Evolutionary conservation across 2,797 vertebrate species (phyloP).

Genomic region (Liasis olivaceus): DNA sequence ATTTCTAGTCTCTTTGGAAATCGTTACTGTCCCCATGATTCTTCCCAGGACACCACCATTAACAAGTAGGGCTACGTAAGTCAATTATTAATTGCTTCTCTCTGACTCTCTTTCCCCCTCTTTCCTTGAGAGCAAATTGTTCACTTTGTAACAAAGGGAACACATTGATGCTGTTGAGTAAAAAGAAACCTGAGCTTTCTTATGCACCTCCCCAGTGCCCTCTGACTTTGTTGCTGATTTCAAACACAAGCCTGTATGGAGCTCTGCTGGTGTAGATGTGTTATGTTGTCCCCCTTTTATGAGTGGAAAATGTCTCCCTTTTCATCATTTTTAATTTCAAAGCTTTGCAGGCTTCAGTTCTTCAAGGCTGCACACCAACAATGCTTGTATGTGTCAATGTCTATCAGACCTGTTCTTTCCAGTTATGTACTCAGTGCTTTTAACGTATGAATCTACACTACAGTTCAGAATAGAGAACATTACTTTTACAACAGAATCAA

Average conservation of each 20-base stretch:
- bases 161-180: conserved; percentile 38
- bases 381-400: neutral
- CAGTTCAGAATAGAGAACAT: neutral
- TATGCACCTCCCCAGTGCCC: conserved; percentile 24
- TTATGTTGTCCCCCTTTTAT: conserved; percentile 44
- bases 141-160: conserved; percentile 10
- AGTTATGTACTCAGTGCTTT: neutral
- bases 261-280: conserved; percentile 44
- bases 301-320: conserved; percentile 53
- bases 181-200: conserved; percentile 45
- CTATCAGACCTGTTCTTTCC: neutral
- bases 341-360: conserved; percentile 40
- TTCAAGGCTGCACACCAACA: conserved; percentile 47
- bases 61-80: conserved; percentile 34
- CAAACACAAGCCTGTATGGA: conserved; percentile 54
- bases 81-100: conserved; percentile 48
- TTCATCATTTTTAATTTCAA: conserved; percentile 68
- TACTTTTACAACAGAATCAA: neutral
- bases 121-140: conserved; percentile 42
- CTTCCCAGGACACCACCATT: conserved; percentile 52
- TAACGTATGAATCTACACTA: neutral
- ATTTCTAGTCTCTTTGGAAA: conserved; percentile 25
- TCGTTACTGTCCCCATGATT: conserved; percentile 30
- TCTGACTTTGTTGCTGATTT: conserved; percentile 57
- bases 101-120: conserved; percentile 35